phyloP scores from a whole-genome alignment of 53 echinoderm and acorn worm genomes.

The Crossaster papposus region DNA sequence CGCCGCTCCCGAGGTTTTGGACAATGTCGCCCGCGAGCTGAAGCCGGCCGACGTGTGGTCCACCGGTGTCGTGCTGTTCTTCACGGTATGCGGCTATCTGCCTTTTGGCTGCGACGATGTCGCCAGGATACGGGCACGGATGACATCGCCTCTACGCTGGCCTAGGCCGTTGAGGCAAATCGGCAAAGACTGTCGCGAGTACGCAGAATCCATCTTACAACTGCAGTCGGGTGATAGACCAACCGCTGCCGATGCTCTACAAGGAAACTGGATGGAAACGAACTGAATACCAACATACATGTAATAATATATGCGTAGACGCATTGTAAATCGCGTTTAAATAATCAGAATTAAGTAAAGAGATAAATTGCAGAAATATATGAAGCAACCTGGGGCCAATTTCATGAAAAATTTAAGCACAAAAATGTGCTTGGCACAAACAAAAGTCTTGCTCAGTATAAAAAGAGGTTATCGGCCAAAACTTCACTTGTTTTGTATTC shows the following conservation, averaged over 20 bases:
- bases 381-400: too few species aligned
- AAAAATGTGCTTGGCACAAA: too few species aligned
- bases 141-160: constrained; percentile 74
- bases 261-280: constrained; percentile 7
- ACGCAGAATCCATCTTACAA: constrained; percentile 55
- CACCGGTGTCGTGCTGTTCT: constrained; percentile 79
- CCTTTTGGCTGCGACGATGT: constrained; percentile 80
- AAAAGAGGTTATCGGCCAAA: too few species aligned
- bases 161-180: constrained; percentile 76
- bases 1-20: constrained; percentile 77
- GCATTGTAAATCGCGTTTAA: too few species aligned
- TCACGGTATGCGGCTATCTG: constrained; percentile 74
- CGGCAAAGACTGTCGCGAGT: constrained; percentile 49
- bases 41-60: constrained; percentile 86
- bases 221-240: constrained; percentile 55
- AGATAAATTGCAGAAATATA: too few species aligned
- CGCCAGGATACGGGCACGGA: constrained; percentile 57
- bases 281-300: neutral
- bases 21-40: constrained; percentile 32
- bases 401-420: too few species aligned
- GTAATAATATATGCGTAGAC: too few species aligned
- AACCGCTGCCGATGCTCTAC: constrained; percentile 39
- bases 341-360: too few species aligned
- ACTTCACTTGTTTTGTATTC: too few species aligned
- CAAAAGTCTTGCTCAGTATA: too few species aligned